These are phyloP conservation scores for Amiota communis DNA, from an alignment of 2,888 invertebrate genomes.

Conservation along the genomic window DNA sequence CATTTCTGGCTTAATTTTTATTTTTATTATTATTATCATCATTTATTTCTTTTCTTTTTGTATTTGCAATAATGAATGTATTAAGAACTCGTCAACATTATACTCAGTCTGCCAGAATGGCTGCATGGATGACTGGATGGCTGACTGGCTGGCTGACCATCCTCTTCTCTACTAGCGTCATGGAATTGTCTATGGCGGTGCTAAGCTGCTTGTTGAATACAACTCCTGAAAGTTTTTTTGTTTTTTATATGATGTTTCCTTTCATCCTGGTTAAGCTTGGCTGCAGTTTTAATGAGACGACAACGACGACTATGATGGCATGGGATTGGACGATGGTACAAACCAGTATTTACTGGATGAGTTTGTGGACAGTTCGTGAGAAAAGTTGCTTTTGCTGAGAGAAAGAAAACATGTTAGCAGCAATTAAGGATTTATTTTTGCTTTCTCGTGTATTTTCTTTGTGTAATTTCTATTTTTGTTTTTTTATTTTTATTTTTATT, in stretches of 20 bases:
- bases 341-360: no score
- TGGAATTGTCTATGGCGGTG: not conserved
- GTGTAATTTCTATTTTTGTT: conserved; percentile 1
- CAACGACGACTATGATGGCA: no score
- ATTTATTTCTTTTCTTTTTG: not conserved
- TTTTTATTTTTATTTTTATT: not conserved
- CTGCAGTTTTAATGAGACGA: no score
- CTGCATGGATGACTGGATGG: not conserved
- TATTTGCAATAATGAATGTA: conserved; percentile 27
- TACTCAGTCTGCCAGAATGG: not conserved
- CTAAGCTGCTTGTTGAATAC: conserved; percentile 26
- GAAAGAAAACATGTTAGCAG: not conserved
- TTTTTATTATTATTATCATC: not conserved
- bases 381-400: not conserved
- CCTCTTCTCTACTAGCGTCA: not conserved
- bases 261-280: no score
- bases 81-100: conserved; percentile 22
- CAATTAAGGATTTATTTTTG: conserved; percentile 16
- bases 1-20: not conserved
- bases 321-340: no score
- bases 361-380: no score
- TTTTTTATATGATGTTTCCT: not conserved
- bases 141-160: not conserved
- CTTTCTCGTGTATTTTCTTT: conserved; percentile 1
- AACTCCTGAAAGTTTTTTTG: conserved; percentile 11